These are phyloP conservation scores for Lasioglossum zephyrum DNA, from an alignment of 2,888 invertebrate genomes.

Conservation along the genomic window DNA sequence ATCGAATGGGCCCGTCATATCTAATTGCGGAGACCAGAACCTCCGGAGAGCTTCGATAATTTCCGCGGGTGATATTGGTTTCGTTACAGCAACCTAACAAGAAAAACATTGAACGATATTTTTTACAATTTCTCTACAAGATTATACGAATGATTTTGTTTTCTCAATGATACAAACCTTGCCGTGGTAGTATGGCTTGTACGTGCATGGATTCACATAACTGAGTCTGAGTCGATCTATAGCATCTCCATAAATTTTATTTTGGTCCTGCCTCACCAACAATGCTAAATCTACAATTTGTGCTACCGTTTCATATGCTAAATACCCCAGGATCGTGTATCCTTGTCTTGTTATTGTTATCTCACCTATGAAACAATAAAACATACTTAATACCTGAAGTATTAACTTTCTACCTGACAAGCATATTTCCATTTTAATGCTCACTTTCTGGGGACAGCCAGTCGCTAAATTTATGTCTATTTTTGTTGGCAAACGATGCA, in stretches of 20 bases:
- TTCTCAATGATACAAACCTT: constrained; percentile 72
- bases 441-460: constrained; percentile 81
- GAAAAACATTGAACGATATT: not conserved
- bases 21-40: constrained; percentile 88
- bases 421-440: not conserved
- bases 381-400: not conserved
- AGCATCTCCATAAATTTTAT: constrained; percentile 89
- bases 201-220: constrained; percentile 87
- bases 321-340: constrained; percentile 92
- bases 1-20: constrained; percentile 81
- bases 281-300: constrained; percentile 94
- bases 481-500: constrained; percentile 88
- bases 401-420: not conserved
- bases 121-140: not conserved
- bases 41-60: constrained; percentile 93
- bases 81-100: constrained; percentile 85
- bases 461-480: constrained; percentile 83
- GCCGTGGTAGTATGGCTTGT: constrained; percentile 80
- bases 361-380: constrained; percentile 82
- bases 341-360: constrained; percentile 88
- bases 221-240: constrained; percentile 88
- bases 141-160: not conserved
- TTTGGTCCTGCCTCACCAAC: constrained; percentile 91
- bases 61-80: constrained; percentile 91
- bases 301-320: constrained; percentile 96